Evolutionary conservation across 2,113 vertebrate species (phyloP), one percentile per base, ranked within the genome.

Genomic region (Tympanuchus pallidicinctus): DNA sequence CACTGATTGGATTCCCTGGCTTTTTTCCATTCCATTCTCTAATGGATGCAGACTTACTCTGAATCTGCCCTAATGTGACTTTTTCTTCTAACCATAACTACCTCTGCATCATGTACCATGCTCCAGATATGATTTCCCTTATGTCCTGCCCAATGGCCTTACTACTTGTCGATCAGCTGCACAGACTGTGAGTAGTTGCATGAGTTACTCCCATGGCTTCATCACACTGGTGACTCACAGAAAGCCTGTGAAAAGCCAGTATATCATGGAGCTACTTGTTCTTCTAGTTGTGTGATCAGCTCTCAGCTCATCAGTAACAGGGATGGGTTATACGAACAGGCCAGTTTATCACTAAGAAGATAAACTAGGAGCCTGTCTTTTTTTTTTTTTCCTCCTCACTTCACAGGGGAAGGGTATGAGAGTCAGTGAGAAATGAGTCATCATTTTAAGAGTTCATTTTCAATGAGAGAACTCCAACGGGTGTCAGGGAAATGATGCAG

Each of bases 161-260:
- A 47, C 18, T 81, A 64, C 88, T 90, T 94, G 90, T 71, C 1
- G 1, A 47, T 22, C 17, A 7, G 27, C 93, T 95, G 76, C 50
- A 19, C 73, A 70, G 67, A 22, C 82, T 80, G 64, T 89, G 93
- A 30, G 88, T 83, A 64, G 72, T 81, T 74, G 42, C 72, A 19
- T 94, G 88, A 96, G 88, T 94, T 93, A 96, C 89, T 89, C 79
- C 87, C 3, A 5, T 69, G 80, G 43, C 90, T 92, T 30, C 88
- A 84, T 82, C 95, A 78, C 74, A 9, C 47, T 48, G 83, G 69
- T 96, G 93, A 96, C 82, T 96, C 95, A 96, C 69, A 86, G 72
- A 56, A 73, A 88, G 47, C 72, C 57, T 86, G 79, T 52, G 82
- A 59, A 89, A 54, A 90, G 72, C 64, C 42, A 83, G 24, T 94